Base-by-base conservation (phyloP, 2,113 vertebrate species). In the Ginglymostoma cirratum region DNA sequence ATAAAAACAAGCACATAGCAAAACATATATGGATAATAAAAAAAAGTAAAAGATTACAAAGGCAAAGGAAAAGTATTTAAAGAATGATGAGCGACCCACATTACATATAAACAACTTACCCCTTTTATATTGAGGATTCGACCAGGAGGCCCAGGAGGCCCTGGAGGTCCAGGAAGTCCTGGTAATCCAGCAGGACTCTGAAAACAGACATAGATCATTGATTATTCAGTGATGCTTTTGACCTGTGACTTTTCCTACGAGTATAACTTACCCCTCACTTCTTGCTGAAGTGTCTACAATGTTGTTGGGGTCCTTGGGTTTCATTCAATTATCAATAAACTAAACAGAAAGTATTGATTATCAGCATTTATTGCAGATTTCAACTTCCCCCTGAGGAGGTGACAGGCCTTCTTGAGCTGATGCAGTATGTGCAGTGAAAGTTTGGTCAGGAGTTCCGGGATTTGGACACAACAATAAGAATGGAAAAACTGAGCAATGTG, bases 91-190 rank as follows among this genome's bases (percentile, higher is more conserved):
- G 90, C n/a, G 45, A 61, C 61, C 15, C 38, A n/a, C 0, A 0
- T 42, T 96, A 92, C 48, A 17, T n/a, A 52, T 5, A 95, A 83
- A 27, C n/a, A 69, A 98, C 98, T 98, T 98, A 99, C 99, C 97
- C 98, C 99, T 98, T 98, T 99, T 96, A 98, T 98, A 96, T 98
- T 98, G 97, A 97, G 97, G 96, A 98, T 97, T 66, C 2, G 89
- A 66, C 89, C 89, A 65, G 87, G 87, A 38, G 97, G 97, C 96
- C 98, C 42, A 45, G 42, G 42, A 45, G 42, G 72, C 0, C 99
- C 99, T 0, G 99, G 98, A 3, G 97, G 98, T 0, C 99, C 99
- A 0, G 99, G 98, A 5, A 97, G 98, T 0, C 99, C 99, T 96
- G 97, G 98, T 90, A 97, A 96, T 45, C 98, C 98, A 92, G 98